Evolutionary conservation across 2,888 invertebrate genomes (phyloP), one percentile per base, ranked within the genome.

Genomic region (Ctena decussata): DNA sequence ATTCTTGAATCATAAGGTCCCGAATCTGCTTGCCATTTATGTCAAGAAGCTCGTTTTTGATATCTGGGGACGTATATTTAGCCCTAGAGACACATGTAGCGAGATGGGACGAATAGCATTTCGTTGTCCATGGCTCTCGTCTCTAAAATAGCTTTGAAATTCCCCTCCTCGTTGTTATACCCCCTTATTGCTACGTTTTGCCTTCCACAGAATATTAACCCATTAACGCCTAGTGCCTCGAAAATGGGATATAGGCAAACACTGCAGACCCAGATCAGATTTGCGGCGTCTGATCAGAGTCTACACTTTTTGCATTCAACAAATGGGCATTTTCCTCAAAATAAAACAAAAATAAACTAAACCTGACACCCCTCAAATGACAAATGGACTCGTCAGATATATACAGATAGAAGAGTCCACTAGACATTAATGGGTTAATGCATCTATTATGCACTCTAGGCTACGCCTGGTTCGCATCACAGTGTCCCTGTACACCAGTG

Each of bases 131-230:
- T 78, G n/a, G 71, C 71, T 18, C 72, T 49, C 37, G 53, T 37
- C 15, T 53, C n/a, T 3, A 74, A 30, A 30, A 80, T 27, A 18
- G 60, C 39, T 18, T 35, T 24, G 30, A 80, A 73, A 35, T 80
- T 80, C n/a, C 73, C 73, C 49, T 44, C 60, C 0, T 49, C 71
- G 12, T 81, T 35, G 35, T 18, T n/a, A 60, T 82, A 77, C 30
- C 82, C 82, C 53, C 82, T 77, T 27, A 82, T n/a, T 8, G 76
- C 53, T 39, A 80, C n/a, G 18, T 37, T 49, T 37, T 74, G 75
- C n/a, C 44, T 80, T 6, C 80, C 80, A 80, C 80, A 80, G n/a
- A 80, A 12, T 15, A 80, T 75, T 30, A 77, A n/a, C n/a, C n/a
- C n/a, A n/a, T n/a, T n/a, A n/a, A n/a, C n/a, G n/a, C n/a, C n/a